Percentiles rank a stretch among this genome's conserved stretches.
phyloP scores from a whole-genome alignment of 2,888 invertebrate species.

The Tachina grossa region DNA sequence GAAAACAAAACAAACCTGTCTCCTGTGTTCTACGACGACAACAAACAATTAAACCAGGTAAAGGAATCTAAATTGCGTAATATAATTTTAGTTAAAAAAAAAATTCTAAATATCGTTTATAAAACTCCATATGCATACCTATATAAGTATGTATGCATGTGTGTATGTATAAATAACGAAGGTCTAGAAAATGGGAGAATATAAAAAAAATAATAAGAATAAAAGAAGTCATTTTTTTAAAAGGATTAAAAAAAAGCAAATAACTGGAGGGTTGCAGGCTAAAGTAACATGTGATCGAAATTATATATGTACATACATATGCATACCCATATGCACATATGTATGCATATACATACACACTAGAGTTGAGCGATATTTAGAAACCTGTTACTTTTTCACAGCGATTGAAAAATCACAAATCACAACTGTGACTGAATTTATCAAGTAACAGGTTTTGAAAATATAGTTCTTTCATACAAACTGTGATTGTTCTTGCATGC shows the following conservation, averaged over 20 bases:
- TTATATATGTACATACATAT: slow-evolving; percentile 8
- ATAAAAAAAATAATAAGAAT: slow-evolving; percentile 40
- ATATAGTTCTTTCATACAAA: too few relatives aligned
- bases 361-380: too few relatives aligned
- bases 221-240: slow-evolving; percentile 36
- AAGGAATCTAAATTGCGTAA: slow-evolving; percentile 59
- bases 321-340: background rate
- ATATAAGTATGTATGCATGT: background rate
- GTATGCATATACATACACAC: too few relatives aligned
- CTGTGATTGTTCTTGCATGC: too few relatives aligned
- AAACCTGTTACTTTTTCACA: too few relatives aligned
- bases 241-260: slow-evolving; percentile 57
- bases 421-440: too few relatives aligned
- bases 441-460: too few relatives aligned
- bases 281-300: slow-evolving; percentile 26
- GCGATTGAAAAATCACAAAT: too few relatives aligned
- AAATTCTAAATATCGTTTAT: slow-evolving; percentile 24
- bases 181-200: slow-evolving; percentile 69
- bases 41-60: slow-evolving; percentile 58
- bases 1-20: slow-evolving; percentile 59
- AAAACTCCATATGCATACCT: background rate
- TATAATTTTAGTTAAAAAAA: slow-evolving; percentile 26
- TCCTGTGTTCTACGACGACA: slow-evolving; percentile 43
- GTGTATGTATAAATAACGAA: slow-evolving; percentile 47
- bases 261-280: slow-evolving; percentile 9